Evolutionary conservation across 2,888 invertebrate genomes (phyloP), one percentile per base, ranked within the genome.

Genomic region (Pedicia rivosa): DNA sequence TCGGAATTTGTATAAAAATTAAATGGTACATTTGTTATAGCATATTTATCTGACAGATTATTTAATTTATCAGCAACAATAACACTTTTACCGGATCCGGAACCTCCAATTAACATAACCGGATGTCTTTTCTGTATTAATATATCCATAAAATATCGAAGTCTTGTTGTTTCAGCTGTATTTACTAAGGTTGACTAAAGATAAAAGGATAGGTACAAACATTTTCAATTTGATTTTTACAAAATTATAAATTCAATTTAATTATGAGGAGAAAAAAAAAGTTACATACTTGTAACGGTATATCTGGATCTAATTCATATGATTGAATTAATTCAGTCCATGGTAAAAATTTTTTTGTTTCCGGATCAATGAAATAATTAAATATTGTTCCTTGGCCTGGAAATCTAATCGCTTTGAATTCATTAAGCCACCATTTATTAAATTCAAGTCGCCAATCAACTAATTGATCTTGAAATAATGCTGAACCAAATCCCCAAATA

Each of bases 1-100:
- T 86, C 86, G 26, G 91, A 91, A 0, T 87, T 86, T 0, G 92
- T 92, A 55, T 94, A 94, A 56, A 87, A 94, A 63, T 94, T 94
- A 55, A 94, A 83, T 0, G 92, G 88, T 10, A 88, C 87, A 59
- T 88, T 91, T 6, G 83, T 78, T 5, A 91, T 67, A 19, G 79
- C 76, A 55, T 77, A 92, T 27, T 75, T 76, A 7, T 84, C 80
- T 0, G 80, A 65, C 22, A 94, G 56, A 1, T 68, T 60, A 42
- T 70, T 68, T 10, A 94, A 66, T 53, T 88, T 90, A 41, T 87
- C 86, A 26, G 78, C 74, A 40, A 92, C 78, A 32, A 90, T 72
- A n/a, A 92, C 88, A 35, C 86, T 84, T 64, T 94, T 94, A 5
- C 94, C 94, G 41, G 83, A 81, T 3, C 92, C 92, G 0, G 88